A percentile compares a stretch with the other conserved stretches of the same genome.
Conservation (phyloP, 2,113 vertebrate species). For the Paratilapia polleni region DNA sequence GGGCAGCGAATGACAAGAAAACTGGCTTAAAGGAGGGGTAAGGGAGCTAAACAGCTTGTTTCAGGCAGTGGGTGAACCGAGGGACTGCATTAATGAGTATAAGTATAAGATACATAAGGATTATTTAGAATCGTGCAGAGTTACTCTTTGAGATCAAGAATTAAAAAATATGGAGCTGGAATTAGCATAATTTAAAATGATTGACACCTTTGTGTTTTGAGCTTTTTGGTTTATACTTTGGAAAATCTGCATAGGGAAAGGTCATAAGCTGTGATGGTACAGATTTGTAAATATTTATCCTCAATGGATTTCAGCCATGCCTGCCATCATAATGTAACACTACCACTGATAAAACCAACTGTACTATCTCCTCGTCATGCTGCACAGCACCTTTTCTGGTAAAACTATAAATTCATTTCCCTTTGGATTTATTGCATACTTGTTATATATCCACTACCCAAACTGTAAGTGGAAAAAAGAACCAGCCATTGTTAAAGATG, state of each 20-base stretch:
- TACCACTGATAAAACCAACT: too few relatives aligned
- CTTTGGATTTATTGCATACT: slow-evolving; percentile 9
- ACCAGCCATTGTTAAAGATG: slow-evolving; percentile 12
- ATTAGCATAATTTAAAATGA: not conserved
- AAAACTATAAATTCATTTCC: not conserved
- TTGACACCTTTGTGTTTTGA: not conserved
- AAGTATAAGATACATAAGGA: not conserved
- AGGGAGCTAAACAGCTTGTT: not conserved
- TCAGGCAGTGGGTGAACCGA: not conserved
- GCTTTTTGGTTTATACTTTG: not conserved
- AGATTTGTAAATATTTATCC: not conserved
- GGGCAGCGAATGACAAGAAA: too few relatives aligned
- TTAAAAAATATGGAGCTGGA: not conserved
- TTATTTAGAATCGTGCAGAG: not conserved
- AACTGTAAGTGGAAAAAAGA: not conserved
- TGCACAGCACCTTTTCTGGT: not conserved
- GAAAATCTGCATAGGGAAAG: not conserved
- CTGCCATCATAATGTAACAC: not conserved
- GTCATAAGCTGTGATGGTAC: not conserved
- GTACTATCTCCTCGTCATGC: not conserved
- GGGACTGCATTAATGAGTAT: not conserved
- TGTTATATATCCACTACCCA: slow-evolving; percentile 18
- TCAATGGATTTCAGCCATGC: not conserved
- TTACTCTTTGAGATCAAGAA: not conserved
- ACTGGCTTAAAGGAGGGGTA: not conserved